Conservation (phyloP, 92 coral and sea anemone genomes). For the Porites evermanni region DNA sequence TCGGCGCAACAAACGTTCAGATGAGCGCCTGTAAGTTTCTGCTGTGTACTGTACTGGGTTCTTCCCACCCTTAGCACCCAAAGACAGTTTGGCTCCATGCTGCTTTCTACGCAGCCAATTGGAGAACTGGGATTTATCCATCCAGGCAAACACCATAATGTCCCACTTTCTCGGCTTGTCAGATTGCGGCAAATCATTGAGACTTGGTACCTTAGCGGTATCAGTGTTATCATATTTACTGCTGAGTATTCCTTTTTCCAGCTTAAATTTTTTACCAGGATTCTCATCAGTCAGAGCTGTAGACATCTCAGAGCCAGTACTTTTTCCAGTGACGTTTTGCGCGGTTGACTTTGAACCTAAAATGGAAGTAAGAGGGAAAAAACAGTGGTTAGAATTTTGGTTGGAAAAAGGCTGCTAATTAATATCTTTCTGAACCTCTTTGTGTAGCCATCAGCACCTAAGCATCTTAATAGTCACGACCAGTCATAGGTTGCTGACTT, state of each 20-base stretch:
- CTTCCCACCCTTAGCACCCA: neutral
- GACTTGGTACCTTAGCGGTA: neutral
- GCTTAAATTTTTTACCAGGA: slow-evolving; percentile 1
- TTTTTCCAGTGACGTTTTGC: slow-evolving; percentile 68
- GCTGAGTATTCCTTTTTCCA: neutral
- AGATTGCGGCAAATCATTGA: neutral
- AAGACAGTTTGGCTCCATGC: neutral
- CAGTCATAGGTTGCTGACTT: neutral
- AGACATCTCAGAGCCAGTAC: slow-evolving; percentile 66
- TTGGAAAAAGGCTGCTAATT: neutral
- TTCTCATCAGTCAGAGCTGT: neutral
- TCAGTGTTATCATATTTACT: neutral
- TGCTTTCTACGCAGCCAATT: slow-evolving; percentile 33
- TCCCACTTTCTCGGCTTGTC: slow-evolving; percentile 31
- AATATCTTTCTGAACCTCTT: neutral
- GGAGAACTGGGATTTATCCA: slow-evolving; percentile 23
- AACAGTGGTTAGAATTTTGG: neutral
- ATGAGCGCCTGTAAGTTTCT: slow-evolving; percentile 26
- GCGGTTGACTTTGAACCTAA: slow-evolving; percentile 35
- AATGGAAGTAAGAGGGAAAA: slow-evolving; percentile 10
- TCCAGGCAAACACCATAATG: slow-evolving; percentile 26
- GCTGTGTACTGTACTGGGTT: slow-evolving; percentile 8
- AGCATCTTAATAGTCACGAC: neutral
- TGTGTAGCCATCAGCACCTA: no score
- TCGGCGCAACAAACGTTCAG: slow-evolving; percentile 37